Evolutionary conservation across 1,140 invertebrate genomes (phyloP), one percentile per base, ranked within the genome.

Genomic region (Drosophila pandora): DNA sequence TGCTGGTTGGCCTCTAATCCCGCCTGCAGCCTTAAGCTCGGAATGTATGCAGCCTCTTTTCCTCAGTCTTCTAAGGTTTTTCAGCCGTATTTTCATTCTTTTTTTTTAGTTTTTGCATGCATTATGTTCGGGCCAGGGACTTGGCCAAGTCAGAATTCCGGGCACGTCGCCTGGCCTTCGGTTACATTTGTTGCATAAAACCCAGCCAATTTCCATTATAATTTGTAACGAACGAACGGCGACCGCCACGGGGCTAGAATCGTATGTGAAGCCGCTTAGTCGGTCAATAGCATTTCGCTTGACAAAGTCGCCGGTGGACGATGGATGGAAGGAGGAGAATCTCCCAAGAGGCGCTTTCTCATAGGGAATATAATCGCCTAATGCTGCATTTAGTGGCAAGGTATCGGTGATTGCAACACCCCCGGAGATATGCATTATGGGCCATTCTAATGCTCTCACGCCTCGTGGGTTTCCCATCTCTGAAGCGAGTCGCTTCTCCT

Each of bases 151-250:
- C 82, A 52, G 72, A 80, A 84, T 84, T 73, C 81, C 49, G 67
- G 47, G 78, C 81, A 85, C 81, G 81, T 87, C 53, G 59, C 39
- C 53, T 72, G 71, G 82, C 82, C 82, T 76, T 79, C 69, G 82
- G 74, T 87, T 88, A 79, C 83, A 88, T 83, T 87, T 79, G 81
- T 83, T 87, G 82, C 83, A 87, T 82, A 88, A 88, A 79, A 63
- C 82, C 71, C 71, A 62, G 76, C 71, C 83, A 83, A 89, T 85
- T 80, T 81, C 56, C 78, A 82, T 76, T 68, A 81, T 81, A 81
- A 88, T 88, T 82, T 82, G 70, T 78, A 58, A 75, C 49, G 49
- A 76, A 28, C 37, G 59, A 76, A 28, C 37, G 59, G 39, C 32
- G 52, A 52, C 63, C 56, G 56, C 62, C 72, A 45, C 62, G 50